phyloP scores from a whole-genome alignment of 92 coral and sea anemone genomes.

The Bergia sp. region DNA sequence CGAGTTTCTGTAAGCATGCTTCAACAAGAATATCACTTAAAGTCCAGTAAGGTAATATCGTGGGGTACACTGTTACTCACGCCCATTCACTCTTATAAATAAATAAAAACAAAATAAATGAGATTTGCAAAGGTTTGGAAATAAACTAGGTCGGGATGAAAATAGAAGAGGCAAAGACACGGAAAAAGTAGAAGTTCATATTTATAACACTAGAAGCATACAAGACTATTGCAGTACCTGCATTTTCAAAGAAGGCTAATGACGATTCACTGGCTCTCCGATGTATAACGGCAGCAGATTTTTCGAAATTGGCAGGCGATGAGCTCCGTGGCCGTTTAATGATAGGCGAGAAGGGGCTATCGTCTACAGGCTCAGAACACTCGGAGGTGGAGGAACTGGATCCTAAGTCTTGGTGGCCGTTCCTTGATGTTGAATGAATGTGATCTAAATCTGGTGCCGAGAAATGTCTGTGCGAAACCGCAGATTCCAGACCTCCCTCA shows the following conservation, averaged over 20 bases:
- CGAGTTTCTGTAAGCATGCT: not conserved
- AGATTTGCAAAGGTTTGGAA: not conserved
- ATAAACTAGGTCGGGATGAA: not conserved
- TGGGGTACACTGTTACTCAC: not conserved
- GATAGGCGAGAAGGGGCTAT: slow-evolving; percentile 72
- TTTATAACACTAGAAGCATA: not conserved
- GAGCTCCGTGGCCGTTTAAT: slow-evolving; percentile 83
- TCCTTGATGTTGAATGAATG: slow-evolving; percentile 52
- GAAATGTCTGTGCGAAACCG: slow-evolving; percentile 63
- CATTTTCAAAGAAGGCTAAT: slow-evolving; percentile 27
- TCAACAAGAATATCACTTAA: not conserved
- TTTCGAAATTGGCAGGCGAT: slow-evolving; percentile 70
- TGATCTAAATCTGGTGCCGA: slow-evolving; percentile 75
- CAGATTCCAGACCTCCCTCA: slow-evolving; percentile 62
- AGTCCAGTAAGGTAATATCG: not conserved
- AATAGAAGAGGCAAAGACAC: not conserved
- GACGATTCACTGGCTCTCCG: slow-evolving; percentile 58
- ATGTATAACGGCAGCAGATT: slow-evolving; percentile 14
- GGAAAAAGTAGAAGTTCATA: not conserved
- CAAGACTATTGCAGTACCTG: slow-evolving; percentile 29
- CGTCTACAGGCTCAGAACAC: slow-evolving; percentile 79
- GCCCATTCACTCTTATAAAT: not conserved
- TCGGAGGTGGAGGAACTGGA: slow-evolving; percentile 84
- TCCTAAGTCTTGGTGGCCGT: slow-evolving; percentile 64
- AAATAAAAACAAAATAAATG: too few relatives aligned